These are phyloP conservation scores for Fulica atra DNA, from an alignment of 2,113 vertebrate genomes.

Conservation along the genomic window DNA sequence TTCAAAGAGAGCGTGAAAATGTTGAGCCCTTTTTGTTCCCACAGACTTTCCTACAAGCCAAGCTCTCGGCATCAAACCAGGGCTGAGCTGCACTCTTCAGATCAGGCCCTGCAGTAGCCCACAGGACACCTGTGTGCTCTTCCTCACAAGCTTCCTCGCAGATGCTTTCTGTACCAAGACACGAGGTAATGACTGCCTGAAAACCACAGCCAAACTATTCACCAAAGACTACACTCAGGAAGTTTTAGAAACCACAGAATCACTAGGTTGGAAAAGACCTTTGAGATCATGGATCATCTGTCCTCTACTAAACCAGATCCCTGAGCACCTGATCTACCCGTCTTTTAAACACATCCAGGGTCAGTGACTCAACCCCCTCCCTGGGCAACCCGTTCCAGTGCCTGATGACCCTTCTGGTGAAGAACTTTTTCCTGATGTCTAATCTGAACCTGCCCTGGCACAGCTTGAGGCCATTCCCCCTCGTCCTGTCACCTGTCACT, in stretches of 20 bases:
- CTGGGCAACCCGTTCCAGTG: no score
- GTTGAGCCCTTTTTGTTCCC: background rate
- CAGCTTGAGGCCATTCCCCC: no score
- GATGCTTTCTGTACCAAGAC: background rate
- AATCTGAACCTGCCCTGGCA: no score
- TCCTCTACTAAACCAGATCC: no score
- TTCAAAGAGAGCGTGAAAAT: background rate
- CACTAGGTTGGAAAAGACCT: no score
- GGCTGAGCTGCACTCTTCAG: background rate
- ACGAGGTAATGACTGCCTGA: rapidly evolving
- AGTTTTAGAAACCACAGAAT: background rate
- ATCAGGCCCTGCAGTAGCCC: background rate
- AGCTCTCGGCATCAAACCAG: background rate
- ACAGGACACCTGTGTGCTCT: background rate
- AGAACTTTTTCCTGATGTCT: no score
- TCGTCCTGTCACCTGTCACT: no score
- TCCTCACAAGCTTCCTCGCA: background rate
- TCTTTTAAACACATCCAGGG: no score
- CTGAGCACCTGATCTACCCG: no score
- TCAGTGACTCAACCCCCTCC: no score
- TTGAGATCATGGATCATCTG: no score
- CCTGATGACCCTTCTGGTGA: no score
- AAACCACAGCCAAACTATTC: background rate
- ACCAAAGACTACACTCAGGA: background rate
- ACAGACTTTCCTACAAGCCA: background rate